Percentiles rank a stretch among this genome's conserved stretches.
These are phyloP conservation scores for Neocrepidodera transversa DNA, from an alignment of 2,888 invertebrate species.

Conservation along the genomic window DNA sequence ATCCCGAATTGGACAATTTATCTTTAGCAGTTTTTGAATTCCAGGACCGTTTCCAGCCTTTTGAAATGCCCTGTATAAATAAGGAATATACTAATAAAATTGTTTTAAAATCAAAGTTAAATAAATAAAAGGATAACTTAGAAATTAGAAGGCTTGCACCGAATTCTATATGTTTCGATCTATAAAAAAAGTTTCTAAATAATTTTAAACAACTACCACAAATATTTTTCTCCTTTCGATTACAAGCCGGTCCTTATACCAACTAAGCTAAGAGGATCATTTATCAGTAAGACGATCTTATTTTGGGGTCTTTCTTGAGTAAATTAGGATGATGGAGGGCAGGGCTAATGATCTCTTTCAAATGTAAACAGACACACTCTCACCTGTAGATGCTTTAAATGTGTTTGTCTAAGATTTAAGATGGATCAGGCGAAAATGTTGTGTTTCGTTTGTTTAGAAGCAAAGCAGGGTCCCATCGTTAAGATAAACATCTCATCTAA, in stretches of 20 bases:
- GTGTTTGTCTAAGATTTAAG: conserved; percentile 6
- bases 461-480: neutral
- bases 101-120: too few species aligned
- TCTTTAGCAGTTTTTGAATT: too few species aligned
- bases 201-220: too few species aligned
- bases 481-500: neutral
- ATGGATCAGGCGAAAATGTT: neutral
- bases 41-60: too few species aligned
- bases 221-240: too few species aligned
- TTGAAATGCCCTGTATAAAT: too few species aligned
- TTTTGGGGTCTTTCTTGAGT: conserved; percentile 1
- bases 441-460: neutral
- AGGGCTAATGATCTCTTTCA: conserved; percentile 17
- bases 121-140: too few species aligned
- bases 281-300: conserved; percentile 23
- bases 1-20: too few species aligned
- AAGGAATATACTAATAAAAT: too few species aligned
- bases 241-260: neutral
- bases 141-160: too few species aligned
- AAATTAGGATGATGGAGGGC: conserved; percentile 17
- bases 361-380: conserved; percentile 12
- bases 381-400: conserved; percentile 20
- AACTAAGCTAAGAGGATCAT: conserved; percentile 11
- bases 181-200: too few species aligned
- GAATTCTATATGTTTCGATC: too few species aligned